Conservation (phyloP, 2,113 vertebrate species). For the Thermophis baileyi region DNA sequence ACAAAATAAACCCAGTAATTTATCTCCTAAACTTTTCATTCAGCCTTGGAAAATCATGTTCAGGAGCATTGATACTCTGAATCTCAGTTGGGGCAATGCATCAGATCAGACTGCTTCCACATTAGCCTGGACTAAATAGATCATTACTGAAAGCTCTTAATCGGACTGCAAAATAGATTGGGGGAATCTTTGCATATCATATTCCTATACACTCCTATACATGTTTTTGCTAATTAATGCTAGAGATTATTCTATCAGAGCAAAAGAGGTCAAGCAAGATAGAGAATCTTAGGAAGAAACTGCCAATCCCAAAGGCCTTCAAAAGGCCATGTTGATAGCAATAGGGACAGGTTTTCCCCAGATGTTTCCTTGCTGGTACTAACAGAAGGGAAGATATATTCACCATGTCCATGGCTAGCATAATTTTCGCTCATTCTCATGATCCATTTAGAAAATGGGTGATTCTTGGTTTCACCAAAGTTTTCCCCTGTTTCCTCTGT, state of each 20-base stretch:
- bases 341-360: not conserved
- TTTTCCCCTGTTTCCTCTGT: not conserved
- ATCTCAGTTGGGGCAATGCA: not conserved
- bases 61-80: not conserved
- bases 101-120: not conserved
- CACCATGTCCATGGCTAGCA: not conserved
- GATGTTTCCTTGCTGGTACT: not conserved
- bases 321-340: not conserved
- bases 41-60: not conserved
- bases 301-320: not conserved
- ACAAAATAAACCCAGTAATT: not conserved
- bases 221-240: not conserved
- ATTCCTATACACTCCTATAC: not conserved
- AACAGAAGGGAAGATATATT: not conserved
- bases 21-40: not conserved
- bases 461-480: not conserved
- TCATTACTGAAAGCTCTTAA: not conserved
- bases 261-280: not conserved
- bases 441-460: not conserved
- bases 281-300: not conserved
- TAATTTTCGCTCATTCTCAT: not conserved
- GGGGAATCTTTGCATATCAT: not conserved
- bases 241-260: not conserved
- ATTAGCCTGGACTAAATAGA: not conserved
- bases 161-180: not conserved